Evolutionary conservation across 2,888 invertebrate genomes (phyloP), one percentile per base, ranked within the genome.

Genomic region (Philereme vetulata): DNA sequence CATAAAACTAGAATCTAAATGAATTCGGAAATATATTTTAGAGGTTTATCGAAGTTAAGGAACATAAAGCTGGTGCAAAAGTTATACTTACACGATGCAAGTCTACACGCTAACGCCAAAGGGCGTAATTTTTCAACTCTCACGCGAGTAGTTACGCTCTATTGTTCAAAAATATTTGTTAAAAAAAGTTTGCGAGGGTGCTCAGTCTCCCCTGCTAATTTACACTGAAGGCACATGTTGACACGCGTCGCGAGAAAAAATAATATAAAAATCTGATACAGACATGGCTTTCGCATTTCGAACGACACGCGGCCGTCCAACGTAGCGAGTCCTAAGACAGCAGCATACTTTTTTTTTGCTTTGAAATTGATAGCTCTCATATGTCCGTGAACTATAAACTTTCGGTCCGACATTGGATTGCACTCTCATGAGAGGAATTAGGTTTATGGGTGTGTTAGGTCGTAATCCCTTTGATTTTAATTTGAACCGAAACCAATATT

Each of bases 161-260:
- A 90, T 91, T 91, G 91, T 91, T 91, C 84, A 86, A 84, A 78
- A 80, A 83, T 85, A 81, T 87, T 88, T 87, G 84, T 86, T 81
- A 83, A 86, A 90, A 86, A 86, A 80, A 90, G 82, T 82, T 60
- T 76, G 88, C 86, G 84, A 89, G 91, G 91, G 91, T 84, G 85
- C 82, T 77, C 72, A 70, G 74, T 78, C 81, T 84, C 91, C 91
- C 90, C 81, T 84, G 90, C 90, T 91, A 92, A 92, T 91, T 92
- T 91, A 89, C 62, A 58, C 85, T 83, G 75, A 81, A 78, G 81
- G 89, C 92, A 87, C 90, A 90, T 89, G 91, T 88, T 87, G 92
- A 90, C 92, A 90, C 91, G 90, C 87, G 90, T 78, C 80, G 72
- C 67, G 68, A 78, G 80, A 87, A 84, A 88, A 85, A 87, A 85